Conservation (phyloP, 2,888 invertebrate genomes). For the Argynnis bischoffii region DNA sequence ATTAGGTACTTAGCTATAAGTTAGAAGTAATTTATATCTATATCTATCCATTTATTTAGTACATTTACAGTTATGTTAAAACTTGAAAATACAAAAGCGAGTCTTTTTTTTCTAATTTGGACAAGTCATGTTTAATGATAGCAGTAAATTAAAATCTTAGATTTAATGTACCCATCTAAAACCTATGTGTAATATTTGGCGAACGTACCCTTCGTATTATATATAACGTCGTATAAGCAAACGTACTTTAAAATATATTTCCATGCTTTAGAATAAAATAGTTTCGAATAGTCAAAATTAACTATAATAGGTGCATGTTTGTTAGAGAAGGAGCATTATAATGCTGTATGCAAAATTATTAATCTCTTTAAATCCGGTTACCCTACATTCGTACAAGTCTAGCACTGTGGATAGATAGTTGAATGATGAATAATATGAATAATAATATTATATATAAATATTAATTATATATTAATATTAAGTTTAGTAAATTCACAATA, state of each 20-base stretch:
- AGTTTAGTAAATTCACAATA: neutral
- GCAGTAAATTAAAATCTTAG: too few species aligned
- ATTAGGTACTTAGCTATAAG: constrained; percentile 1
- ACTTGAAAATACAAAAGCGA: neutral
- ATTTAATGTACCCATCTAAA: too few species aligned
- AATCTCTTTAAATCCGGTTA: constrained; percentile 6
- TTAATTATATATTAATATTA: neutral
- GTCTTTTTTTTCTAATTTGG: neutral
- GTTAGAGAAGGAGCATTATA: too few species aligned
- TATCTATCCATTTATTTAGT: neutral
- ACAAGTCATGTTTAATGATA: too few species aligned
- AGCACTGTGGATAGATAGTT: neutral
- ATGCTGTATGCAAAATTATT: neutral
- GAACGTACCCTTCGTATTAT: too few species aligned
- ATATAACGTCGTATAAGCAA: too few species aligned
- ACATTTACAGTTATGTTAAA: neutral
- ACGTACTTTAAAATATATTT: too few species aligned
- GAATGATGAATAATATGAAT: neutral
- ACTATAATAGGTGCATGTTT: too few species aligned
- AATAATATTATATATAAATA: neutral
- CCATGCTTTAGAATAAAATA: too few species aligned
- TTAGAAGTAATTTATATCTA: neutral
- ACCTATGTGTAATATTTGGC: too few species aligned
- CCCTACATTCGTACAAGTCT: neutral
- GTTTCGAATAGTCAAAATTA: too few species aligned